Evolutionary conservation across 2,888 invertebrate genomes (phyloP).

Genomic region (Arrhopalites spinosus): DNA sequence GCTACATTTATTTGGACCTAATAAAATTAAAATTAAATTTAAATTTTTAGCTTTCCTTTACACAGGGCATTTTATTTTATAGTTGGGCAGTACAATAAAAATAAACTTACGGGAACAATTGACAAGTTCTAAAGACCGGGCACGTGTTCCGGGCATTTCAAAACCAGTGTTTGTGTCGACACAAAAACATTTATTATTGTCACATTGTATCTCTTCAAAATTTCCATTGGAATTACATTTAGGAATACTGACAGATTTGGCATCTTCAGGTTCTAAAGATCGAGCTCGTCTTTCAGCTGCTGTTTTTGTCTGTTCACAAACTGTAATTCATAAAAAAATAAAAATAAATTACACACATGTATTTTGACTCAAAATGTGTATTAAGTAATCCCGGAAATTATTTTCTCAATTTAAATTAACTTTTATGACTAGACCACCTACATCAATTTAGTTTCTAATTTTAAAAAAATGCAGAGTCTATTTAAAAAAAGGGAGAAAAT

Average conservation of each 20-base stretch:
- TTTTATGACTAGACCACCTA: no score
- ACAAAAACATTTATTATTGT: conserved; percentile 58
- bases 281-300: conserved; percentile 69
- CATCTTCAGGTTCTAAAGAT: conserved; percentile 62
- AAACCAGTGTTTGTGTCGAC: conserved; percentile 65
- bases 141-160: conserved; percentile 59
- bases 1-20: conserved; percentile 71
- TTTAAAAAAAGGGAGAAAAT: no score
- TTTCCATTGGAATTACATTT: conserved; percentile 57
- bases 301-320: conserved; percentile 70
- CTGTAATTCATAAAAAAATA: conserved; percentile 58
- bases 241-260: conserved; percentile 57
- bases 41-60: background rate
- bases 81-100: background rate
- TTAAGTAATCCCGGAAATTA: no score
- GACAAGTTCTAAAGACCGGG: conserved; percentile 61
- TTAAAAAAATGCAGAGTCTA: no score
- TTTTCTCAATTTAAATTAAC: no score
- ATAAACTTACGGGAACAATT: conserved; percentile 69
- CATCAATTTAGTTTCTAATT: no score
- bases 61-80: background rate
- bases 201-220: conserved; percentile 58
- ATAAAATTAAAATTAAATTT: background rate
- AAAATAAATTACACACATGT: conserved; percentile 8
- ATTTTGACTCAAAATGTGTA: background rate